phyloP scores from a whole-genome alignment of 1,140 invertebrate species.

The Bombus pascuorum region DNA sequence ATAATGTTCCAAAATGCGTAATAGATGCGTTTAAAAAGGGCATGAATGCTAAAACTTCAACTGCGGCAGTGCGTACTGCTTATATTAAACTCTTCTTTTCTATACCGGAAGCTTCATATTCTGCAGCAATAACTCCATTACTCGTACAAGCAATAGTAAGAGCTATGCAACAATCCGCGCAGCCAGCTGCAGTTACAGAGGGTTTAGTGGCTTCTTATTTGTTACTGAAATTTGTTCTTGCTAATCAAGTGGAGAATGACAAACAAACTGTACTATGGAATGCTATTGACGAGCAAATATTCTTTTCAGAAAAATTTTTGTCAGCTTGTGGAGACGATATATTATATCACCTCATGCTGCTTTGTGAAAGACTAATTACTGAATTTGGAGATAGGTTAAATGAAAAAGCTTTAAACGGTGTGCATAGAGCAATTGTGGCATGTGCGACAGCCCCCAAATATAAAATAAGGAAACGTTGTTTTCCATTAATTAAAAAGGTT shows the following conservation, averaged over 20 bases:
- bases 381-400: conserved; percentile 85
- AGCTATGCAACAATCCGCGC: conserved; percentile 79
- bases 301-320: conserved; percentile 92
- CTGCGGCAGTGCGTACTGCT: conserved; percentile 88
- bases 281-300: conserved; percentile 89
- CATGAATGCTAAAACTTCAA: conserved; percentile 90
- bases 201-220: conserved; percentile 90
- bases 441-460: conserved; percentile 84
- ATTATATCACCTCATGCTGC: conserved; percentile 84
- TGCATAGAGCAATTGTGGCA: conserved; percentile 86
- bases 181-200: conserved; percentile 88
- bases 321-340: conserved; percentile 87
- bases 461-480: conserved; percentile 72
- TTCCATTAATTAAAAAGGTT: conserved; percentile 73
- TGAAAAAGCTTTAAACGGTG: conserved; percentile 80
- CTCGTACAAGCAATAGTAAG: conserved; percentile 74
- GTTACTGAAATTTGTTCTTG: conserved; percentile 86
- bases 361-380: conserved; percentile 86
- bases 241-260: conserved; percentile 83
- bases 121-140: conserved; percentile 71
- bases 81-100: conserved; percentile 83
- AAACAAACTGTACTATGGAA: conserved; percentile 87
- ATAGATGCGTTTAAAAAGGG: conserved; percentile 92
- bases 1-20: conserved; percentile 87
- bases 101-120: conserved; percentile 63